Evolutionary conservation across 2,888 invertebrate genomes (phyloP), one percentile per base, ranked within the genome.

Genomic region (Silvanus unidentatus): DNA sequence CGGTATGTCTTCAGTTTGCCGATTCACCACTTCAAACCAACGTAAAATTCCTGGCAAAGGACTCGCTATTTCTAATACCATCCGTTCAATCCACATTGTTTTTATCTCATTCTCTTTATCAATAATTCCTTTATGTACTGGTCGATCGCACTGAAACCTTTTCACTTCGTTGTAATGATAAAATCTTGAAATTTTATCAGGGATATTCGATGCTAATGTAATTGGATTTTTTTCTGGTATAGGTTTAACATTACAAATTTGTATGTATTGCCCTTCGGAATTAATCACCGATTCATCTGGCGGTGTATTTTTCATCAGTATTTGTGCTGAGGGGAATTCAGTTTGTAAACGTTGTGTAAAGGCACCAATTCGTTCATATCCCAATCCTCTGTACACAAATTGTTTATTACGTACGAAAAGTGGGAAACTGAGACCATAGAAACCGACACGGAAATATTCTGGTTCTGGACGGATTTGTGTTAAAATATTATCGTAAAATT

Each of bases 31-130:
- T 71, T 94, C 94, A 59, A 94, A 95, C 93, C 94, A 96, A 37
- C 92, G 78, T 27, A 97, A 72, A 54, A 96, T 95, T 0, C 95
- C 95, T 0, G 97, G 97, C 32, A 97, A 73, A 0, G 87, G 80
- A 37, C 82, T 82, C 50, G 88, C 85, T 2, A 88, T 94, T 44
- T 86, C 86, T 52, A 96, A 71, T 0, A 86, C 86, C 5, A 92
- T 95, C 40, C 95, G 78, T 71, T 97, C 96, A 57, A 96, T 87
- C 95, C 96, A 96, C 50, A 97, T 75, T 42, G 88, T 91, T 77
- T 95, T 95, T 65, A 94, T 94, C 73, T 97, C 96, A 68, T 96
- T 96, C 52, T 93, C 92, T 66, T 90, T 89, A 64, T 95, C 94
- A 4, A 91, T 85, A 38, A 86, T 84, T 10, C 91, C 94, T 64